A percentile compares a stretch with the other conserved stretches of the same genome.
phyloP scores from a whole-genome alignment of 2,888 invertebrate species.

The Uloborus plumipes region DNA sequence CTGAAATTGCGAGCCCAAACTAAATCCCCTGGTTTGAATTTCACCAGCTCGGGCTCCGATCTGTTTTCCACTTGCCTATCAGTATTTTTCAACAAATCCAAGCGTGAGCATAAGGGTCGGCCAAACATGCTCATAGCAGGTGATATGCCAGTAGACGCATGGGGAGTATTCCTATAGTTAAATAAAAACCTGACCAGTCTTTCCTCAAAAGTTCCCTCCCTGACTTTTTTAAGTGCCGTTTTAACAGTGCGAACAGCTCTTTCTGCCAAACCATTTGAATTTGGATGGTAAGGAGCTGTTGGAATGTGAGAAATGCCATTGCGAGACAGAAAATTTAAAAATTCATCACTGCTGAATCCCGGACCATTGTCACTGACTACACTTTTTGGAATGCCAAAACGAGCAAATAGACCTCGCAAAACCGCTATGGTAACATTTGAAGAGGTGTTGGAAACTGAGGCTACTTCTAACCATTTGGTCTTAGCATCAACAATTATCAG shows the following conservation, averaged over 20 bases:
- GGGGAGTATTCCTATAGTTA: slow-evolving; percentile 1
- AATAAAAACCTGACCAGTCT: slow-evolving; percentile 14
- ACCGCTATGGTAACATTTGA: slow-evolving; percentile 63
- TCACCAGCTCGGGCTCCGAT: neutral
- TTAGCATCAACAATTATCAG: slow-evolving; percentile 71
- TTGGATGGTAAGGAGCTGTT: slow-evolving; percentile 67
- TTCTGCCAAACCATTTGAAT: slow-evolving; percentile 68
- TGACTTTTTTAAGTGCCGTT: neutral
- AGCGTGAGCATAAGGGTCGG: slow-evolving; percentile 6
- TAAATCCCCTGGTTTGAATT: slow-evolving; percentile 1
- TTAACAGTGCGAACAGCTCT: slow-evolving; percentile 6
- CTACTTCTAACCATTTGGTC: slow-evolving; percentile 72
- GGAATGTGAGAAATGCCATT: neutral
- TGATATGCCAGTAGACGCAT: slow-evolving; percentile 1
- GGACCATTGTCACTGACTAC: slow-evolving; percentile 70
- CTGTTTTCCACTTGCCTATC: neutral
- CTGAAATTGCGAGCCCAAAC: slow-evolving; percentile 24
- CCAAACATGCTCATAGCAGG: slow-evolving; percentile 12
- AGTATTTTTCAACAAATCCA: slow-evolving; percentile 1
- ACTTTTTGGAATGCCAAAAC: slow-evolving; percentile 67
- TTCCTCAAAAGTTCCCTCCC: neutral
- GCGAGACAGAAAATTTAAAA: slow-evolving; percentile 64
- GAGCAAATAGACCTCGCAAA: slow-evolving; percentile 66
- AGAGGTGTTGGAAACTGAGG: slow-evolving; percentile 53
- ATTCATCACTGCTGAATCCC: slow-evolving; percentile 67